A percentile compares a stretch with the other conserved stretches of the same genome.
phyloP scores from a whole-genome alignment of 2,888 invertebrate genomes.

The Erebia aethiops region DNA sequence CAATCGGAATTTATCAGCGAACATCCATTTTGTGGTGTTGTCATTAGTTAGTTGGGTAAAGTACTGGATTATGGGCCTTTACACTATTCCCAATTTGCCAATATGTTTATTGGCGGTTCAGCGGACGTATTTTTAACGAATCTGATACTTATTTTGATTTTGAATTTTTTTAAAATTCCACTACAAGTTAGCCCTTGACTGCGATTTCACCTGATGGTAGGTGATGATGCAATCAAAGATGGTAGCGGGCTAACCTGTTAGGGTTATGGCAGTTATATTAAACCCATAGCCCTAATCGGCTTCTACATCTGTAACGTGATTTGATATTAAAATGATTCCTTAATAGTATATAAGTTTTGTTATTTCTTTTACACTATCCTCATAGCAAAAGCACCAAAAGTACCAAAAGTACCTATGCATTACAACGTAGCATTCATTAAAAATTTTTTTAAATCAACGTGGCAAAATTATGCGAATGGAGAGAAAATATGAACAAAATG shows the following conservation, averaged over 20 bases:
- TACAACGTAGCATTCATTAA: neutral
- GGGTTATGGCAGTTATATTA: too few relatives aligned
- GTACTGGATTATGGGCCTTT: conserved; percentile 16
- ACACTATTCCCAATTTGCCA: conserved; percentile 4
- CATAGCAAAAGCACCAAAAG: neutral
- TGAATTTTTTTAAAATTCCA: too few relatives aligned
- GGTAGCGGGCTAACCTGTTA: too few relatives aligned
- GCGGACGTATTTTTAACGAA: neutral
- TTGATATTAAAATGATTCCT: neutral
- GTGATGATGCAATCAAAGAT: too few relatives aligned
- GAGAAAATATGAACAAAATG: neutral
- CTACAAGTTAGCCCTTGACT: too few relatives aligned
- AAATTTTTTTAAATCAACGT: neutral
- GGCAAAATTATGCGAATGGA: neutral
- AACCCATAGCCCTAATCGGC: too few relatives aligned
- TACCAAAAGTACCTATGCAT: neutral
- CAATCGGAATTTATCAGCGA: conserved; percentile 36
- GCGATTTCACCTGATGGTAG: too few relatives aligned
- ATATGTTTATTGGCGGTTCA: conserved; percentile 5
- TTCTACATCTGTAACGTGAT: too few relatives aligned
- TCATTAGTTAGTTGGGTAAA: conserved; percentile 33
- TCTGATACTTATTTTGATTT: neutral
- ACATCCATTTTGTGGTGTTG: conserved; percentile 32
- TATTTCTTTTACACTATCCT: neutral
- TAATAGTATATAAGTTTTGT: neutral